phyloP scores from a whole-genome alignment of 2,797 vertebrate genomes.

The Siniperca undulata region DNA sequence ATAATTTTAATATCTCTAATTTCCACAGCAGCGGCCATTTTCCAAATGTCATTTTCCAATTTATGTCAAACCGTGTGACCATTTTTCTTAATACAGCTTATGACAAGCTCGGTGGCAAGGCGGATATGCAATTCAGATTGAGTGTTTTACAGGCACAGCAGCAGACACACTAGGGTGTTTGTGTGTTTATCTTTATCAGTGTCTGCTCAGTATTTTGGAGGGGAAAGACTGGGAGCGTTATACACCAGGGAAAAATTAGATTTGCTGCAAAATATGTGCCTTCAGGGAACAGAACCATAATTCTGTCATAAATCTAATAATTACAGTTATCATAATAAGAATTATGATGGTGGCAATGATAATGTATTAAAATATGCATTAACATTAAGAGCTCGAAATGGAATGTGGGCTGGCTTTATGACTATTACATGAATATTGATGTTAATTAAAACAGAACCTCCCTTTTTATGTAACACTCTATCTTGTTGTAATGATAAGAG shows the following conservation, averaged over 20 bases:
- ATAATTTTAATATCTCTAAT: slow-evolving; percentile 97
- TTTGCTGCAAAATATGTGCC: slow-evolving; percentile 78
- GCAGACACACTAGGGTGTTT: slow-evolving; percentile 81
- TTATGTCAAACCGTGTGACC: slow-evolving; percentile 91
- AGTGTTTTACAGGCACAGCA: slow-evolving; percentile 84
- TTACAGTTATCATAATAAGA: slow-evolving; percentile 85
- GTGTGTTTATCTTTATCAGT: slow-evolving; percentile 87
- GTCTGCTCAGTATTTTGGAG: slow-evolving; percentile 76
- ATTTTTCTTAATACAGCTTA: slow-evolving; percentile 95
- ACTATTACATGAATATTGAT: slow-evolving; percentile 86
- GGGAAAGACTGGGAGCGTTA: slow-evolving; percentile 63
- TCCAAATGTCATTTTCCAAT: slow-evolving; percentile 95
- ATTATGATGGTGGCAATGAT: slow-evolving; percentile 84
- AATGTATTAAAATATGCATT: slow-evolving; percentile 89
- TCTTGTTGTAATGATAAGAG: slow-evolving; percentile 73
- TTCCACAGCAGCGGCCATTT: slow-evolving; percentile 89
- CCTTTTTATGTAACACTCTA: slow-evolving; percentile 77
- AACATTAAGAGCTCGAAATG: slow-evolving; percentile 81
- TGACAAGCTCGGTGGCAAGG: slow-evolving; percentile 88
- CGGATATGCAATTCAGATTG: slow-evolving; percentile 91
- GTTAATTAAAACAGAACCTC: slow-evolving; percentile 84
- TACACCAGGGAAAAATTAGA: slow-evolving; percentile 72
- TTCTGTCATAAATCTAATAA: slow-evolving; percentile 85
- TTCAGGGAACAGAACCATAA: slow-evolving; percentile 82
- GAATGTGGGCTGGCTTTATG: slow-evolving; percentile 76